Evolutionary conservation across 2,888 invertebrate species (phyloP), one percentile per base, ranked within the genome.

Genomic region (Agrochola lota): DNA sequence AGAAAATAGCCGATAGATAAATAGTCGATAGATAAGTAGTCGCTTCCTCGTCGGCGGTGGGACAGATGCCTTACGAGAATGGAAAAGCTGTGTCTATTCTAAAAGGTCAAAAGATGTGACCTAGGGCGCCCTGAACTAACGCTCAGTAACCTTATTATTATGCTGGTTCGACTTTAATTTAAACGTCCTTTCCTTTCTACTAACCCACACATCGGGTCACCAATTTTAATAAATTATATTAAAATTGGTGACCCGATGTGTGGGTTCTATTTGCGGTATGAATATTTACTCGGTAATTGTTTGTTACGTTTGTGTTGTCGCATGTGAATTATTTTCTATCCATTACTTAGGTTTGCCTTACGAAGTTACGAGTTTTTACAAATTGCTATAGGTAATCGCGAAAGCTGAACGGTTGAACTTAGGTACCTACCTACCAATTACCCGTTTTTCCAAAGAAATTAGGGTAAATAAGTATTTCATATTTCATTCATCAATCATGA

Each of bases 31-130:
- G n/a, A n/a, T 2, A 30, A 30, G 4, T 30, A 52, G 23, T 35
- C 52, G 68, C 35, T 55, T 35, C n/a, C 35, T 35, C 11, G 52
- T n/a, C 23, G 23, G 12, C n/a, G 40, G 69, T 57, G 35, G n/a
- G 35, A 59, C 69, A 11, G n/a, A 8, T n/a, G 17, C 69, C n/a
- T 89, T 85, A 87, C 74, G 80, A 77, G 79, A 87, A 87, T 85
- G 79, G 80, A 85, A 85, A 88, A 86, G 84, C 85, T 87, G 85
- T 78, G 77, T 86, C 76, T 74, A 70, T 85, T 87, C 77, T 73
- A 71, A 80, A 78, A 87, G 84, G 83, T 82, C 80, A 81, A 78
- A 78, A 83, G 74, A 80, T 74, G 71, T 87, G 84, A 87, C 87
- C 89, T 89, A 73, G 73, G 43, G 26, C 55, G 86, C 74, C 81